Evolutionary conservation across 2,888 invertebrate species (phyloP).

Genomic region (Nymphalis c-album): DNA sequence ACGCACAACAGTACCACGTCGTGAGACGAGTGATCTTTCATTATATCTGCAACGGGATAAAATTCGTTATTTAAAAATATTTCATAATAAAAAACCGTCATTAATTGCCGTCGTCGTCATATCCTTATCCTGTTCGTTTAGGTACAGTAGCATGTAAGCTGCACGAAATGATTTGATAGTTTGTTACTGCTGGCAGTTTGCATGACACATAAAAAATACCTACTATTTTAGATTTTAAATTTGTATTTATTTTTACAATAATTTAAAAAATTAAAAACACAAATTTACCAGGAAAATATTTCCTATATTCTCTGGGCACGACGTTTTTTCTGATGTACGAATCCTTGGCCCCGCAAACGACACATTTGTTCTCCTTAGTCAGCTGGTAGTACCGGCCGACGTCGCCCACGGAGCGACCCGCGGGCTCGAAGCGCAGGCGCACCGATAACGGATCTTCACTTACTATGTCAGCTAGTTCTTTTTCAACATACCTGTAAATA

Average conservation of each 20-base stretch:
- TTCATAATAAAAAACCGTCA: no score
- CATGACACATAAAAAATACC: no score
- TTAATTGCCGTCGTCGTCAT: no score
- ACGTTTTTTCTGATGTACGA: slow-evolving; percentile 89
- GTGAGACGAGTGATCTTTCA: slow-evolving; percentile 91
- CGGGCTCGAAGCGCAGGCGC: slow-evolving; percentile 88
- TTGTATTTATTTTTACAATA: no score
- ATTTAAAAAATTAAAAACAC: no score
- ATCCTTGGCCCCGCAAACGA: slow-evolving; percentile 87
- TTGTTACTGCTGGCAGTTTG: no score
- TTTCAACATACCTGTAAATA: slow-evolving; percentile 75
- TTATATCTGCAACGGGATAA: slow-evolving; percentile 70
- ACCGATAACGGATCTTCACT: slow-evolving; percentile 83
- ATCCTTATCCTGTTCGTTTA: no score
- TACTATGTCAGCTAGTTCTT: slow-evolving; percentile 70
- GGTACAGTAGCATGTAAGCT: no score
- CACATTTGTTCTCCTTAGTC: slow-evolving; percentile 88
- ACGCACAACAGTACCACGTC: slow-evolving; percentile 89
- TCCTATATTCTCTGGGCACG: slow-evolving; percentile 91
- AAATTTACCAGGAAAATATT: slow-evolving; percentile 85
- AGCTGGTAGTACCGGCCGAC: slow-evolving; percentile 87
- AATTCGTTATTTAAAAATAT: no score
- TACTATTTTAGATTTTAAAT: no score
- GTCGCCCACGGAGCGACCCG: slow-evolving; percentile 86
- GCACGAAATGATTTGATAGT: no score